Conservation (phyloP, 37 sponge, comb jelly and placozoan species). For the Bolinopsis microptera region DNA sequence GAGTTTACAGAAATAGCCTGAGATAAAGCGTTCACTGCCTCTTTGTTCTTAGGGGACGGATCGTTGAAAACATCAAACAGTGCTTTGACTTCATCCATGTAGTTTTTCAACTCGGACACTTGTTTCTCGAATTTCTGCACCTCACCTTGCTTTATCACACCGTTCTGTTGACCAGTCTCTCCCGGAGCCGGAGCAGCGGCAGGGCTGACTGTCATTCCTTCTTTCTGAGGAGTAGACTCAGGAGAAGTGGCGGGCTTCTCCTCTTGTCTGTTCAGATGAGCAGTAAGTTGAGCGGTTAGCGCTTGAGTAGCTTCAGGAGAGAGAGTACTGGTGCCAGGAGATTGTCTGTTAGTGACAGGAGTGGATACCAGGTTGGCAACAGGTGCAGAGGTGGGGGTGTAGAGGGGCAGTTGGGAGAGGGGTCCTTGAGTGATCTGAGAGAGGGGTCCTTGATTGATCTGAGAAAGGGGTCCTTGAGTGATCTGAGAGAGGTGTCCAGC, state of each 20-base stretch:
- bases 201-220: neutral
- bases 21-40: constrained; percentile 40
- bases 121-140: constrained; percentile 48
- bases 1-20: constrained; percentile 28
- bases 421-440: neutral
- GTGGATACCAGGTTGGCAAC: neutral
- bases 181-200: neutral
- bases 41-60: constrained; percentile 56
- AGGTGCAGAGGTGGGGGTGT: neutral
- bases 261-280: neutral
- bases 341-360: neutral
- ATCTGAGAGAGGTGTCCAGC: neutral
- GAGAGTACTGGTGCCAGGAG: constrained; percentile 1
- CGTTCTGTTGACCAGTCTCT: neutral
- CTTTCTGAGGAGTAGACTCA: constrained; percentile 32
- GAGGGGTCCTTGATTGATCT: neutral
- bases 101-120: constrained; percentile 58
- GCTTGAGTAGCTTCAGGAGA: neutral
- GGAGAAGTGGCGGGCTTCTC: neutral
- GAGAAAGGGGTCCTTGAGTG: neutral
- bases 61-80: constrained; percentile 64
- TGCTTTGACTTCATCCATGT: constrained; percentile 64
- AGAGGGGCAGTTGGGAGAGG: neutral
- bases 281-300: neutral
- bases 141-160: neutral